Evolutionary conservation across 2,888 invertebrate genomes (phyloP), one percentile per base, ranked within the genome.

Genomic region (Nasonovia ribisnigri): DNA sequence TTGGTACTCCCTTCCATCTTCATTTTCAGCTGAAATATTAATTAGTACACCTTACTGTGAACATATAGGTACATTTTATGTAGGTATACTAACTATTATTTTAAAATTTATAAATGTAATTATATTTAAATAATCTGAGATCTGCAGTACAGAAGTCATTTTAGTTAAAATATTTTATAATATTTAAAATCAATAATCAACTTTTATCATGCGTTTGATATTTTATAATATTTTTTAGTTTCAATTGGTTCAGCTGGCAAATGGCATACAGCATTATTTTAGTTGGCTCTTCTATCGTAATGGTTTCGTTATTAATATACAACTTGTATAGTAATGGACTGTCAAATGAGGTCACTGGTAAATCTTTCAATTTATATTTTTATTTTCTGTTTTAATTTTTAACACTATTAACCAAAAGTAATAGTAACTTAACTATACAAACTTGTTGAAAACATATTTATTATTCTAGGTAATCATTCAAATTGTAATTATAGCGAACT

Each of bases 191-290:
- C 8, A 77, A 36, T 77, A 36, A 20, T 16, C 36, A 77, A 36
- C 8, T 77, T 20, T 20, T 77, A 20, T 57, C 26, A 57, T 57
- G 6, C 1, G 10, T 57, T 57, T 26, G 24, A 57, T 26, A 26
- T 57, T 48, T 24, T 86, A 84, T 46, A 46, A 46, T 60, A n/a
- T 43, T 42, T 94, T 94, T 84, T 67, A 95, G 95, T 94, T 95
- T 95, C 86, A 77, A 94, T 46, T 95, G 95, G 95, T 94, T 96
- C n/a, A 96, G 98, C 26, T 98, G 98, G 94, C 96, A 98, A 0
- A 96, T 97, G 94, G 97, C 97, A 0, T 98, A 98, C 95, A 95
- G 97, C 0, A 95, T 98, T 1, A 98, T 98, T 0, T 96, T 97
- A 0, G 96, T 97, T 95, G 96, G 97, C 0, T 96, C 96, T 42